phyloP scores from a whole-genome alignment of 2,113 vertebrate genomes.

The Zonotrichia leucophrys region DNA sequence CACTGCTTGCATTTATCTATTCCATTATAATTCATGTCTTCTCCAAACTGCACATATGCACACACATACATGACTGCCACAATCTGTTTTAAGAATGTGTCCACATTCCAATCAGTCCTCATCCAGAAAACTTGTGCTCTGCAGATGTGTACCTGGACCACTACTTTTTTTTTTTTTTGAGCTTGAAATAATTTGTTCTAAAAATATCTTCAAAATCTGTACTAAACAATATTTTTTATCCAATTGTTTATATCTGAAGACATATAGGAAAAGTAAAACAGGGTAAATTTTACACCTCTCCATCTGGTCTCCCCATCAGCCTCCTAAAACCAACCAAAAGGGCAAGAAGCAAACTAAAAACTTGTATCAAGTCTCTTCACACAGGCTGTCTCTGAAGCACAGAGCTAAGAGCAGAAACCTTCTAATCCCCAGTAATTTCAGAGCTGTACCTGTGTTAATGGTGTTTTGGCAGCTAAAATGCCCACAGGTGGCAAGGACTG shows the following conservation, averaged over 20 bases:
- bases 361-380: not conserved
- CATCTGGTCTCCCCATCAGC: not conserved
- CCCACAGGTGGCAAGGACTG: conserved; percentile 80
- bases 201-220: not conserved
- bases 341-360: not conserved
- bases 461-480: conserved; percentile 78
- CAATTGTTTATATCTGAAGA: not conserved
- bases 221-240: not conserved
- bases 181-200: not conserved
- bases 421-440: not conserved
- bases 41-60: not conserved
- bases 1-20: not conserved
- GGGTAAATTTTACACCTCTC: not conserved
- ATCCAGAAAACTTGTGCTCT: not conserved
- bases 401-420: not conserved
- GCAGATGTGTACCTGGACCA: not conserved
- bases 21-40: not conserved
- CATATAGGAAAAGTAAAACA: not conserved
- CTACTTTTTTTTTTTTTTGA: not conserved
- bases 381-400: not conserved
- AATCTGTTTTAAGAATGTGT: not conserved
- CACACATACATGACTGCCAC: not conserved
- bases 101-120: not conserved
- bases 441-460: conserved; percentile 67
- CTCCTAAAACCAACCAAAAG: not conserved